Percentiles rank a stretch among this genome's conserved stretches.
Evolutionary conservation across 1,140 invertebrate species (phyloP).

Genomic region (Pseudomyrmex pallidus): DNA sequence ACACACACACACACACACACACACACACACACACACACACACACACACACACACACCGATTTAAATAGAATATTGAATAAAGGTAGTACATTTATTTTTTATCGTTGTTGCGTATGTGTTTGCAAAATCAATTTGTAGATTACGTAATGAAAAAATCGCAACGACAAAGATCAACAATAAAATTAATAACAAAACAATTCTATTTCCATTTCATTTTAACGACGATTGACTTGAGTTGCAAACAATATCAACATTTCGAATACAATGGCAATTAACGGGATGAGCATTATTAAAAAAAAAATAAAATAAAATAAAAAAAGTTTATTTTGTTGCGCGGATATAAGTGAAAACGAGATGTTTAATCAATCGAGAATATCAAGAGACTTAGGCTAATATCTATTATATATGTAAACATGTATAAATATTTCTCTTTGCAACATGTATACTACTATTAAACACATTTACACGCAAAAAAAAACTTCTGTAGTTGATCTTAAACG

Average conservation of each 20-base stretch:
- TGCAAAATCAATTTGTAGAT: constrained; percentile 33
- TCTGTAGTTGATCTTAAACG: constrained; percentile 69
- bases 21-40: background rate
- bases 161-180: background rate
- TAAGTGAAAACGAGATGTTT: constrained; percentile 43
- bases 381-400: constrained; percentile 56
- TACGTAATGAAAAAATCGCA: background rate
- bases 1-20: background rate
- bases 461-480: constrained; percentile 66
- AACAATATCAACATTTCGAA: background rate
- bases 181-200: constrained; percentile 14
- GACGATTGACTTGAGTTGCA: background rate
- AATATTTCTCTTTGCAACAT: constrained; percentile 60
- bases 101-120: background rate
- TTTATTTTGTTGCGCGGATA: constrained; percentile 39
- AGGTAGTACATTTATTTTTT: constrained; percentile 17
- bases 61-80: constrained; percentile 25
- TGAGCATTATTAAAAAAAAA: constrained; percentile 22
- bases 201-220: background rate
- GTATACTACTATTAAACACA: constrained; percentile 65
- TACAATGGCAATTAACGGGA: constrained; percentile 51
- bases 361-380: constrained; percentile 55
- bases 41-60: background rate
- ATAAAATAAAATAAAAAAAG: constrained; percentile 20
- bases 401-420: constrained; percentile 67